Evolutionary conservation across 2,888 invertebrate species (phyloP), one percentile per base, ranked within the genome.

Genomic region (Cantharis lateralis): DNA sequence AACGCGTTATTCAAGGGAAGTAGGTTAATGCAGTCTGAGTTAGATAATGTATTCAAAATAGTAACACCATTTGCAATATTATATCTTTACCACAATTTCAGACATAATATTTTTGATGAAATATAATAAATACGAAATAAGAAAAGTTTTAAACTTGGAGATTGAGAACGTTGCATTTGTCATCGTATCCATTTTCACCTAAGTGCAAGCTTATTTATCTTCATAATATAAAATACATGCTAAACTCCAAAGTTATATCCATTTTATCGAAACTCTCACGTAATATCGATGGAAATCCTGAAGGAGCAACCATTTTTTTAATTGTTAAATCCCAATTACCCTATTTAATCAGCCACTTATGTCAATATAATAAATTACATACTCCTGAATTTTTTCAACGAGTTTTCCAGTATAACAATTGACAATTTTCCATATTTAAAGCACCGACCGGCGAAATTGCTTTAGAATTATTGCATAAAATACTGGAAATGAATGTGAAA

Each of bases 1-100:
- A 81, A 81, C 80, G 78, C 79, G 81, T 82, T 82, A 81, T 82
- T 80, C 80, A 72, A 77, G 79, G 82, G 81, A 82, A 81, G 81
- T 82, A 80, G 82, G 82, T 82, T 82, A 82, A 82, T 82, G 82
- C 79, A 76, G 78, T 76, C 75, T 78, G 74, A 74, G 76, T 70
- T 71, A 71, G 78, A 78, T 76, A 78, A 78, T 78, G 70, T 78
- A 78, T 78, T 78, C 78, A 78, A 74, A 75, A 78, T 15, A 68
- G 64, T 75, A 69, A 75, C 63, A 48, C 63, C 75, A 78, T 75
- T 75, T 70, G 64, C 68, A 16, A 15, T 48, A 66, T 78, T 74
- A 71, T 75, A 72, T 74, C 75, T 71, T 71, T 70, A 63, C 74
- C 72, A 62, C 68, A 71, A 70, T 70, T 68, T 48, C 48, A 28